Evolutionary conservation across 2,113 vertebrate species (phyloP).

Genomic region (Indri indri): DNA sequence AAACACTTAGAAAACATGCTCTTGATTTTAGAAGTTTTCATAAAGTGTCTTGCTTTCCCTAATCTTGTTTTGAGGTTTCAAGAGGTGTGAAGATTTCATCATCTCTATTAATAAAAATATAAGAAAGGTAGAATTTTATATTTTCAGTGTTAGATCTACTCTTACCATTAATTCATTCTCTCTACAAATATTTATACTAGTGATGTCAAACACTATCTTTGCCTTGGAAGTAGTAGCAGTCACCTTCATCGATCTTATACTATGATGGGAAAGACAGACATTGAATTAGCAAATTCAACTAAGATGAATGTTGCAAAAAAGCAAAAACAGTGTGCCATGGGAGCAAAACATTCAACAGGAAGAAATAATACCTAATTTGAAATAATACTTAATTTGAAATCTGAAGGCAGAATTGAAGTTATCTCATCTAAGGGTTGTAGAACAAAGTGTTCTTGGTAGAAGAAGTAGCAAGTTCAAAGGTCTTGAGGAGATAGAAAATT

Average conservation of each 20-base stretch:
- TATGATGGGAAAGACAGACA: background rate
- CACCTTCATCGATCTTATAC: background rate
- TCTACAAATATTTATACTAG: background rate
- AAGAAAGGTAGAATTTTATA: background rate
- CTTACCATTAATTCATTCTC: background rate
- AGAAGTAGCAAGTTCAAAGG: background rate
- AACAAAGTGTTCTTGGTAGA: background rate
- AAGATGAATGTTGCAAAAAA: background rate
- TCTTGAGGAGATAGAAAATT: background rate
- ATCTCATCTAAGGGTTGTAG: background rate
- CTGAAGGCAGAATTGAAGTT: background rate
- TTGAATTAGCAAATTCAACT: background rate
- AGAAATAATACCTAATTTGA: background rate
- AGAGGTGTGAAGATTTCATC: background rate
- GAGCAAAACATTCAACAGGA: background rate
- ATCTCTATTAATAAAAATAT: background rate
- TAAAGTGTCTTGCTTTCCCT: background rate
- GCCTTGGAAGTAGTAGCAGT: background rate
- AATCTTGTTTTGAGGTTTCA: background rate
- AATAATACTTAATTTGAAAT: slow-evolving; percentile 3
- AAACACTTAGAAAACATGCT: background rate
- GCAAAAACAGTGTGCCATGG: background rate
- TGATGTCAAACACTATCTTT: background rate
- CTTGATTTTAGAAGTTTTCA: slow-evolving; percentile 28
- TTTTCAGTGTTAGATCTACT: background rate